Evolutionary conservation across 1,140 invertebrate genomes (phyloP), one percentile per base, ranked within the genome.

Genomic region (Mesaphorura yosii): DNA sequence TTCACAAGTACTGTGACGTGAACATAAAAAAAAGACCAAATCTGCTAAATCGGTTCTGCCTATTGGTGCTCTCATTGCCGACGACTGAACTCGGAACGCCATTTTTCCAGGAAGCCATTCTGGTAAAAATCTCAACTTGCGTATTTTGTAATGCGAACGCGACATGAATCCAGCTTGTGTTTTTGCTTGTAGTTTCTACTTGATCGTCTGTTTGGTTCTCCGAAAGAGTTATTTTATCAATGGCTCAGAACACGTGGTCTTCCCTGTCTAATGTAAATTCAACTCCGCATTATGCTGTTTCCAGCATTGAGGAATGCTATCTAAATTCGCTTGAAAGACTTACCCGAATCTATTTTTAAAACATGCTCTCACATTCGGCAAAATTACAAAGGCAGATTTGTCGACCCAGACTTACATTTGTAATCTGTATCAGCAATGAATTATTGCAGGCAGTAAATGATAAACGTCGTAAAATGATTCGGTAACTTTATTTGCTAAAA

Each of bases 51-150:
- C 2, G 53, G n/a, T 46, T 55, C n/a, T 55, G 53, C 19, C 41
- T 60, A 0, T 29, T 60, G 2, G 51, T 56, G 7, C 37, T 60
- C 6, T 60, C 58, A 12, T 31, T 60, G n/a, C 58, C 58, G 20
- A 47, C 47, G 2, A 60, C 53, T 15, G 58, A 60, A 19, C 19
- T 60, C 17, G 58, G 38, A 6, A 34, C 45, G 25, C 3, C 29
- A 10, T 34, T 47, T 38, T 60, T 51, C 51, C 58, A 60, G 41
- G 14, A 40, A 15, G 58, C 58, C n/a, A 34, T 60, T 40, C 31
- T 38, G 20, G 58, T 57, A 38, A 47, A n/a, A n/a, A n/a, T n/a
- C n/a, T n/a, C n/a, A n/a, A 39, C 2, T 45, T 56, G n/a, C n/a
- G n/a, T n/a, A n/a, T n/a, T n/a, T n/a, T n/a, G n/a, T n/a, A n/a